Conservation (phyloP, 2,797 vertebrate genomes). For the Pseudotriccus pelzelni region DNA sequence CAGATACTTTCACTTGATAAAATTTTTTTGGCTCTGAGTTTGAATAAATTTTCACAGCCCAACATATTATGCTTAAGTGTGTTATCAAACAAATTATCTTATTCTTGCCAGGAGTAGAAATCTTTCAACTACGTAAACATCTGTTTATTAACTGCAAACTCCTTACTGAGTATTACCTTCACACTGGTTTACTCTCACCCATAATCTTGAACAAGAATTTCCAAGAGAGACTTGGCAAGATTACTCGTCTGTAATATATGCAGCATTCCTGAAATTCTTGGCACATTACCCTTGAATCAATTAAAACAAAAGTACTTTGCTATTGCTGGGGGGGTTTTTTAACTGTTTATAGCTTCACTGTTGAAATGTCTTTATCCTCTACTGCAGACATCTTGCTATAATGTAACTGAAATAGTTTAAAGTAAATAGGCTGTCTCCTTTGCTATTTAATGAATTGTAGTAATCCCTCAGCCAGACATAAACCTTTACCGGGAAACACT, state of each 20-base stretch:
- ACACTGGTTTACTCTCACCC: not conserved
- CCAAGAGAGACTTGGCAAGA: not conserved
- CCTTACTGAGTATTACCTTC: not conserved
- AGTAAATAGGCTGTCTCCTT: not conserved
- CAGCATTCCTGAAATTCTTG: constrained; percentile 56
- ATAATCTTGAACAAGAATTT: not conserved
- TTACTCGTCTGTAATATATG: constrained; percentile 1
- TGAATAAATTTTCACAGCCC: constrained; percentile 19
- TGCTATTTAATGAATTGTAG: not conserved
- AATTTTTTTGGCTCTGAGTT: not conserved
- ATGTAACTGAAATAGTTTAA: not conserved
- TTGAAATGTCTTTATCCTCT: not conserved
- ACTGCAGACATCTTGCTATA: not conserved
- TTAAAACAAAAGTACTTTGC: not conserved
- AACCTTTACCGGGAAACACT: not conserved
- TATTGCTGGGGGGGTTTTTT: not conserved
- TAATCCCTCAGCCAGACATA: not conserved
- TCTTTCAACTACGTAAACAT: not conserved
- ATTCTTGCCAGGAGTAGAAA: not conserved
- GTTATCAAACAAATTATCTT: not conserved
- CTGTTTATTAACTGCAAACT: constrained; percentile 24
- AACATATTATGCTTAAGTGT: not conserved
- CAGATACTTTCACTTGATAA: not conserved
- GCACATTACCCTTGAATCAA: not conserved
- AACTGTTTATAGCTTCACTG: not conserved